Conservation (phyloP, 1,140 invertebrate genomes). For the Vanessa tameamea region DNA sequence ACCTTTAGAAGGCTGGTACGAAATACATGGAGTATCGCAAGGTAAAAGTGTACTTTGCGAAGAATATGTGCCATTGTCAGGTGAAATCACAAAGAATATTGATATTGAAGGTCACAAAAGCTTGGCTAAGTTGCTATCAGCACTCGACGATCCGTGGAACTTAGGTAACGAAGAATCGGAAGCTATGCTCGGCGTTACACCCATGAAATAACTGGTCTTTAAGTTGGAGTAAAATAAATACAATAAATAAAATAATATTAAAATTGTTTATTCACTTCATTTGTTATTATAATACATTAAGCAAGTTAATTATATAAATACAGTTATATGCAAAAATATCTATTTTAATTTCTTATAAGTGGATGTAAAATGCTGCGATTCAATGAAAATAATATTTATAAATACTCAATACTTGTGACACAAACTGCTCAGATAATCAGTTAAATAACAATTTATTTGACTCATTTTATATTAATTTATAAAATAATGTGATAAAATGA, state of each 20-base stretch:
- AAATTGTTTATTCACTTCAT: not conserved
- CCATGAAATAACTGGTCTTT: conserved; percentile 50
- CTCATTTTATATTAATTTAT: too few relatives aligned
- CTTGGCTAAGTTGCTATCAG: conserved; percentile 65
- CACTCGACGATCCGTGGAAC: conserved; percentile 77
- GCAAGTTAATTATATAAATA: too few relatives aligned
- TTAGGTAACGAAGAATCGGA: conserved; percentile 57
- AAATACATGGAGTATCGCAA: conserved; percentile 72
- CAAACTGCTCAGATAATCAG: too few relatives aligned
- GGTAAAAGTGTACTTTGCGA: conserved; percentile 74
- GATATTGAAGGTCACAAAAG: conserved; percentile 73
- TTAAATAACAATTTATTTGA: too few relatives aligned
- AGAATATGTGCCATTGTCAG: conserved; percentile 71
- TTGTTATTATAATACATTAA: too few relatives aligned
- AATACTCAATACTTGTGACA: too few relatives aligned
- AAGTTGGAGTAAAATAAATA: not conserved
- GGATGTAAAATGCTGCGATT: too few relatives aligned
- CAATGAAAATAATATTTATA: too few relatives aligned
- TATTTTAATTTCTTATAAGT: too few relatives aligned
- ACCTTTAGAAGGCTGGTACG: conserved; percentile 74
- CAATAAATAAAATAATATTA: conserved; percentile 2
- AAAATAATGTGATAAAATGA: too few relatives aligned
- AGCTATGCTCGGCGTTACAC: conserved; percentile 57
- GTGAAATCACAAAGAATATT: conserved; percentile 69
- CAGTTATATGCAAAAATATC: too few relatives aligned